Evolutionary conservation across 2,888 invertebrate genomes (phyloP).

Genomic region (Patella caerulea): DNA sequence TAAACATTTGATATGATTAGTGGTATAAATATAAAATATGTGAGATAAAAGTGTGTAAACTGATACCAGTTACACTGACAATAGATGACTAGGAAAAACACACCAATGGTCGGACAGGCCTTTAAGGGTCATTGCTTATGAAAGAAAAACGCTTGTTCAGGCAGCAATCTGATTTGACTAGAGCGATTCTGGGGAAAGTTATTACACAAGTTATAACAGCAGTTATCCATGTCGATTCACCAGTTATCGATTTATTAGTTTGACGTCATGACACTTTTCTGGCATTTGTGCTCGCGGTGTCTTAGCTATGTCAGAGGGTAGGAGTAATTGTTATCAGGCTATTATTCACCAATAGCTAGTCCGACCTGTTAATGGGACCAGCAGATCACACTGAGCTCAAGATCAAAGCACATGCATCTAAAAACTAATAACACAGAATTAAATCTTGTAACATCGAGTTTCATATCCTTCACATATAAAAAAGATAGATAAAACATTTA

Average conservation of each 20-base stretch:
- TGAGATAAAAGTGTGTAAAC: not conserved
- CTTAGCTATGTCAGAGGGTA: conserved; percentile 13
- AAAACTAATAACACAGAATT: no score
- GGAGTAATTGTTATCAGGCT: conserved; percentile 9
- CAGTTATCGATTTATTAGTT: conserved; percentile 32
- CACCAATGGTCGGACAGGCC: conserved; percentile 1
- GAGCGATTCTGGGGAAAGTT: conserved; percentile 6
- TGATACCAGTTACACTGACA: not conserved
- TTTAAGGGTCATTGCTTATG: conserved; percentile 13
- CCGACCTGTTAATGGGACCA: conserved; percentile 8
- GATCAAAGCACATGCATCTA: not conserved
- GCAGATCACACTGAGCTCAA: conserved; percentile 5
- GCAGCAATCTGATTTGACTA: conserved; percentile 8
- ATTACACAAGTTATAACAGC: conserved; percentile 13
- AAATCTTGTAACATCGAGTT: no score
- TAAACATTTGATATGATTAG: no score
- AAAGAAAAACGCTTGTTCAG: conserved; percentile 1
- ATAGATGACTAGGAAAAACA: conserved; percentile 11
- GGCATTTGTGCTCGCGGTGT: conserved; percentile 13
- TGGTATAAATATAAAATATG: not conserved
- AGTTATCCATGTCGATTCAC: conserved; percentile 13
- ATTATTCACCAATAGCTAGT: conserved; percentile 11
- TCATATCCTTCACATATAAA: no score
- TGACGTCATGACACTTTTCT: conserved; percentile 27
- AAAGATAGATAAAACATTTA: no score